Evolutionary conservation across 2,797 vertebrate species (phyloP), one percentile per base, ranked within the genome.

Genomic region (Phataginus tetradactyla): DNA sequence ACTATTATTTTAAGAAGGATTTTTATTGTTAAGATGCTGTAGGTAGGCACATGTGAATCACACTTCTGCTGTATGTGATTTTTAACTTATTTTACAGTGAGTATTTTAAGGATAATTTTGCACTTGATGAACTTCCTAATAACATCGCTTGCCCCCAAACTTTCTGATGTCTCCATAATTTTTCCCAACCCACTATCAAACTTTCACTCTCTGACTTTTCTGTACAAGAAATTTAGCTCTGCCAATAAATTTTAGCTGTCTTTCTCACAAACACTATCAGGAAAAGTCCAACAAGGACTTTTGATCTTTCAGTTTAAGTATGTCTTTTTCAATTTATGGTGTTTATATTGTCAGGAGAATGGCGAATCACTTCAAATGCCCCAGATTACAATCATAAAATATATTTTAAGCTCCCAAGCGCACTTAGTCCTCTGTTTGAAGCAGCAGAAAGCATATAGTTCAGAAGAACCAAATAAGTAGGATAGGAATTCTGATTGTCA

Each of bases 311-410:
- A 86, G 5, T 78, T 96, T 68, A 96, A 96, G 86, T 72, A 55
- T 79, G 71, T 68, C 61, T 90, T 97, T 97, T 94, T 72, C 69
- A 94, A 92, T 94, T 96, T 95, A 96, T 85, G 63, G 75, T 84
- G 55, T 96, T 94, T 93, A 32, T 91, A 88, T 77, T 55, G 55
- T 61, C 14, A 96, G 32, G 21, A 92, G 86, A 94, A 91, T 53
- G 27, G 51, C 89, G 45, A 87, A 94, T 84, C 49, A 69, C 61
- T 94, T 96, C 93, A 94, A 53, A 81, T 83, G 72, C 21, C 75
- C 51, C 88, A 94, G 72, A 95, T 96, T 89, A 68, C 92, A 94
- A 90, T 86, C 63, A 85, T 90, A 95, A 96, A 97, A 90, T 92
- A 72, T 59, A 80, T 92, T 91, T 91, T 90, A 90, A 72, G 68